These are phyloP conservation scores for Sycon ciliatum DNA, from an alignment of 37 sponge, comb jelly and placozoan species.

Conservation along the genomic window DNA sequence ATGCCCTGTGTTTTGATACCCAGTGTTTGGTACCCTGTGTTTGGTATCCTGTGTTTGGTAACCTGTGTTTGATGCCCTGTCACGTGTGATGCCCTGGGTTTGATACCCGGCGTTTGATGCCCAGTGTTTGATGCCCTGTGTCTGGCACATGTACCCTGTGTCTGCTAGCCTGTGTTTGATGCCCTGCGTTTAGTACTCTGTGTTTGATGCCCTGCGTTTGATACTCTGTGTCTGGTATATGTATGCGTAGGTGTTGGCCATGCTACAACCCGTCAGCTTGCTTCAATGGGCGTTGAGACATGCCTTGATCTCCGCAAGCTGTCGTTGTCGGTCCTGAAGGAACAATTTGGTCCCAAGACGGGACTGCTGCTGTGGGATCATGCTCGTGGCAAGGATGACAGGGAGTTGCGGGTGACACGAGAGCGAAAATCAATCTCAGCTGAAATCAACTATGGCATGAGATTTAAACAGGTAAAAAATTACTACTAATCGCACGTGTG, in stretches of 20 bases:
- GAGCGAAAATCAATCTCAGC: constrained; percentile 83
- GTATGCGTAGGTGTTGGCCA: constrained; percentile 58
- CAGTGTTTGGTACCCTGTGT: not conserved
- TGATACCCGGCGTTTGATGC: too few species aligned
- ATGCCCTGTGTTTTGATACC: constrained; percentile 16
- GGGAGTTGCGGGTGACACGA: constrained; percentile 36
- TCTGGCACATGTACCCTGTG: too few species aligned
- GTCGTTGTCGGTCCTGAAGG: constrained; percentile 37
- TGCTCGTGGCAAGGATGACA: constrained; percentile 47
- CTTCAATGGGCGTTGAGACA: constrained; percentile 27
- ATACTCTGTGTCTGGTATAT: not conserved
- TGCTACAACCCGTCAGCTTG: constrained; percentile 28
- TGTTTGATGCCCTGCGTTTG: not conserved
- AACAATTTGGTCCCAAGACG: constrained; percentile 56
- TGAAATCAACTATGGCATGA: constrained; percentile 85
- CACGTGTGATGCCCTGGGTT: too few species aligned
- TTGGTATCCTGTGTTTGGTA: not conserved
- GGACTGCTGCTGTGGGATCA: constrained; percentile 50
- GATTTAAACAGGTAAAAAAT: constrained; percentile 35
- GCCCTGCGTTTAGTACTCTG: constrained; percentile 12
- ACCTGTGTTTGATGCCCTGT: not conserved
- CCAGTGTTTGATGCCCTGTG: too few species aligned
- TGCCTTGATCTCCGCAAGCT: constrained; percentile 49
- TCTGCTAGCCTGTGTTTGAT: constrained; percentile 14
- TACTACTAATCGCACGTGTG: too few species aligned